Conservation (phyloP, 1,140 invertebrate species). For the Pemphigus obesinymphae region DNA sequence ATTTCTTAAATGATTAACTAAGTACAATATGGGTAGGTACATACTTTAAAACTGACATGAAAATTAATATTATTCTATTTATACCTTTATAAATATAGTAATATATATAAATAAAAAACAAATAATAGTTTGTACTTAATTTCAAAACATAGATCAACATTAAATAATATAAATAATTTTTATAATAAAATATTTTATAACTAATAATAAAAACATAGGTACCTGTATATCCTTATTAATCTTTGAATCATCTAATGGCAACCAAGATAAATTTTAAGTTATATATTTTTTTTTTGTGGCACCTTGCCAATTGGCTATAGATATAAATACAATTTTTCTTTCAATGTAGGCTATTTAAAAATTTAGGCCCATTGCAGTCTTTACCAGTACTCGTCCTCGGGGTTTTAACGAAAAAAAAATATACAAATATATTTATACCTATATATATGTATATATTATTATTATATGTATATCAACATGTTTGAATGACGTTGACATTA, state of each 20-base stretch:
- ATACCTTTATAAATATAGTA: too few relatives aligned
- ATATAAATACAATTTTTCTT: slow-evolving; percentile 29
- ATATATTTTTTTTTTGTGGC: slow-evolving; percentile 30
- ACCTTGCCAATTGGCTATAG: slow-evolving; percentile 15
- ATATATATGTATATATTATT: not conserved
- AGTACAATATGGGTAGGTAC: too few relatives aligned
- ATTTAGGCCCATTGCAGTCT: slow-evolving; percentile 19
- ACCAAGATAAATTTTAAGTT: slow-evolving; percentile 9
- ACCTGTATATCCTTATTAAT: not conserved
- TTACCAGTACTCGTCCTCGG: not conserved
- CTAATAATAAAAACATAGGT: not conserved
- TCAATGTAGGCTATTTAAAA: slow-evolving; percentile 31
- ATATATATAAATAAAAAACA: too few relatives aligned
- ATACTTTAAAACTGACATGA: not conserved
- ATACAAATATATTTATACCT: not conserved
- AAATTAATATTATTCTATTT: not conserved
- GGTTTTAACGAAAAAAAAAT: not conserved
- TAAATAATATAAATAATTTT: not conserved
- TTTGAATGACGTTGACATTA: slow-evolving; percentile 21
- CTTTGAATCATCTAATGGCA: slow-evolving; percentile 28
- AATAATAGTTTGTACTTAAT: too few relatives aligned
- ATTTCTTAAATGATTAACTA: too few relatives aligned
- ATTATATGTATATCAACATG: slow-evolving; percentile 7
- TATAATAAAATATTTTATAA: not conserved
- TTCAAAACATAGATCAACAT: not conserved